These are phyloP conservation scores for Coecobrya sp. DNA, from an alignment of 2,888 invertebrate species.

Conservation along the genomic window DNA sequence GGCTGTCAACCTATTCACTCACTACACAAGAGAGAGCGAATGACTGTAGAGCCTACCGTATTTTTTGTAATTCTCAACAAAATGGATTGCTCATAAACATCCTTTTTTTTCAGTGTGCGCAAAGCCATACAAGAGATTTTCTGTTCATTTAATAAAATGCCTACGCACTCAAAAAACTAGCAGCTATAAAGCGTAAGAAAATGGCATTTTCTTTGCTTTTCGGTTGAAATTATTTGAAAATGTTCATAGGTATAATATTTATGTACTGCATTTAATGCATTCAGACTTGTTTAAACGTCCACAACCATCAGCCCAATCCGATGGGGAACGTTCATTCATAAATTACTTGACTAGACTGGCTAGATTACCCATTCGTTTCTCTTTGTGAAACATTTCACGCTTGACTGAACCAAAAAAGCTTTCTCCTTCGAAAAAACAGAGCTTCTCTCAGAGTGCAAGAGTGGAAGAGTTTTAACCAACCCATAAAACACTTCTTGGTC, in stretches of 20 bases:
- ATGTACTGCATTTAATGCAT: slow-evolving; percentile 57
- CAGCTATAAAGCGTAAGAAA: neutral
- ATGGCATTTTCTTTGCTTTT: neutral
- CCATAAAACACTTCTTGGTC: neutral
- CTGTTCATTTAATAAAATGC: neutral
- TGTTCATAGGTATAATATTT: slow-evolving; percentile 13
- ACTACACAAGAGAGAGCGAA: neutral
- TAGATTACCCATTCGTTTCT: neutral
- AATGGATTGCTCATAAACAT: slow-evolving; percentile 19
- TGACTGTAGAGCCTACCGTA: neutral
- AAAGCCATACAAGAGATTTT: neutral
- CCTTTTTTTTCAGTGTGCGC: neutral
- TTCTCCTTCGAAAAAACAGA: neutral
- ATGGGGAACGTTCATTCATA: slow-evolving; percentile 30
- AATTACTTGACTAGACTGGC: neutral
- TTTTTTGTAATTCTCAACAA: slow-evolving; percentile 30
- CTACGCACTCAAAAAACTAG: neutral
- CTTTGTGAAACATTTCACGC: slow-evolving; percentile 1
- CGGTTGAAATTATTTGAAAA: neutral
- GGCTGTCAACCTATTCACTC: slow-evolving; percentile 58
- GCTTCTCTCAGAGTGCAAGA: no score
- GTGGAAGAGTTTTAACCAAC: neutral
- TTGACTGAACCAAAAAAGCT: neutral
- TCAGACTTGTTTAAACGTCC: slow-evolving; percentile 16
- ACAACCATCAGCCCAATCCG: neutral